Evolutionary conservation across 1,140 invertebrate genomes (phyloP).

Genomic region (Callitettix versicolor): DNA sequence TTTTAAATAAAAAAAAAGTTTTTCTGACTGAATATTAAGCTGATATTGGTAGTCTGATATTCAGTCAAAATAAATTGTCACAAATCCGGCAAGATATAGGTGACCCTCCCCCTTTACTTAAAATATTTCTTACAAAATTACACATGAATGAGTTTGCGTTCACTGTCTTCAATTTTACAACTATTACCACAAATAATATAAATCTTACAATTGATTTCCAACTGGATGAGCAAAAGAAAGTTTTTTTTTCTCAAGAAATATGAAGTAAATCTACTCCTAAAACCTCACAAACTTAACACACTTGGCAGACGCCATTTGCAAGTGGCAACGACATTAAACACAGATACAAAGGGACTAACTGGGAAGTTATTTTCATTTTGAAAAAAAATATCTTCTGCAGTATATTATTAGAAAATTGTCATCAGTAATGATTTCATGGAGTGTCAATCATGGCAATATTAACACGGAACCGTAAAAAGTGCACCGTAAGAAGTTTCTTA

Average conservation of each 20-base stretch:
- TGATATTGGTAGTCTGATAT: too few relatives aligned
- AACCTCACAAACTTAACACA: conserved; percentile 2
- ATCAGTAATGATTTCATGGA: too few relatives aligned
- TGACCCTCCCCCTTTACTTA: background rate
- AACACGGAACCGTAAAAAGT: too few relatives aligned
- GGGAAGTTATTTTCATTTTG: too few relatives aligned
- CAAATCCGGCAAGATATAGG: background rate
- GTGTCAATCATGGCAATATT: too few relatives aligned
- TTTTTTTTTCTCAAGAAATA: background rate
- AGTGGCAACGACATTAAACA: background rate
- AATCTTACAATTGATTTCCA: background rate
- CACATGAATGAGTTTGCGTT: background rate
- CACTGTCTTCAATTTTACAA: background rate
- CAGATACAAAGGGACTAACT: too few relatives aligned
- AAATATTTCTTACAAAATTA: background rate
- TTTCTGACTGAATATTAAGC: too few relatives aligned
- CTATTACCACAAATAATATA: background rate
- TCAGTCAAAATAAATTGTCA: too few relatives aligned
- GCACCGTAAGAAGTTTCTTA: too few relatives aligned
- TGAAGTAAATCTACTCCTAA: background rate
- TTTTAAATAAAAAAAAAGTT: background rate
- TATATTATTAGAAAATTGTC: too few relatives aligned
- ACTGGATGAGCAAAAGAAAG: background rate
- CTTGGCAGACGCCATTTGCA: conserved; percentile 15
- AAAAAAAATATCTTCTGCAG: too few relatives aligned